These are phyloP conservation scores for Drosophila colorata DNA, from an alignment of 2,888 invertebrate species.

Conservation along the genomic window DNA sequence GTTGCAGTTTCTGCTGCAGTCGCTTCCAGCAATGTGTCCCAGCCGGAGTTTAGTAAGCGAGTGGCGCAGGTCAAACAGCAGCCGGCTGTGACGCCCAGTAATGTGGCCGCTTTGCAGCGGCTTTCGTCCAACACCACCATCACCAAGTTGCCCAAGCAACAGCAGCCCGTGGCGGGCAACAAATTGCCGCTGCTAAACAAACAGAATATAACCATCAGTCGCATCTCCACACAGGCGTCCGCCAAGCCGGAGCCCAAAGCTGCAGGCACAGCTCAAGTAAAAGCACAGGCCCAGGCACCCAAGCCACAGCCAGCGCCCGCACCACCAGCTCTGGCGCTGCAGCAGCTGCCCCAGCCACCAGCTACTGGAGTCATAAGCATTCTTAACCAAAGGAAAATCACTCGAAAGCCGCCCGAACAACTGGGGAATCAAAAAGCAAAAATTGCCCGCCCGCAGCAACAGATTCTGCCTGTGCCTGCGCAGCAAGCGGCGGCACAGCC, in stretches of 20 bases:
- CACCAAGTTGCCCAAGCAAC: conserved; percentile 60
- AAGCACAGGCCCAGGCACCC: conserved; percentile 28
- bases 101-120: conserved; percentile 73
- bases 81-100: conserved; percentile 23
- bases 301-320: conserved; percentile 62
- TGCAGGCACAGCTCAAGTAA: conserved; percentile 65
- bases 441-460: conserved; percentile 43
- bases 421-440: conserved; percentile 25
- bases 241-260: conserved; percentile 44
- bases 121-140: conserved; percentile 76
- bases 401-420: conserved; percentile 53
- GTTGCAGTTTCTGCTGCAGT: background rate
- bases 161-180: conserved; percentile 13
- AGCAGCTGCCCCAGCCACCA: conserved; percentile 16
- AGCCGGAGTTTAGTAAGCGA: conserved; percentile 31
- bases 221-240: conserved; percentile 62
- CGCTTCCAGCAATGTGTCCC: conserved; percentile 5
- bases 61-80: conserved; percentile 33
- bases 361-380: conserved; percentile 16
- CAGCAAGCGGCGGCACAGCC: conserved; percentile 8
- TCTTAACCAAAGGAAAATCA: conserved; percentile 52
- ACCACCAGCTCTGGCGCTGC: conserved; percentile 30
- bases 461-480: conserved; percentile 57
- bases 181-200: conserved; percentile 81
- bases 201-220: conserved; percentile 83